Conservation (phyloP, 1,140 invertebrate species). For the Eueides isabella region DNA sequence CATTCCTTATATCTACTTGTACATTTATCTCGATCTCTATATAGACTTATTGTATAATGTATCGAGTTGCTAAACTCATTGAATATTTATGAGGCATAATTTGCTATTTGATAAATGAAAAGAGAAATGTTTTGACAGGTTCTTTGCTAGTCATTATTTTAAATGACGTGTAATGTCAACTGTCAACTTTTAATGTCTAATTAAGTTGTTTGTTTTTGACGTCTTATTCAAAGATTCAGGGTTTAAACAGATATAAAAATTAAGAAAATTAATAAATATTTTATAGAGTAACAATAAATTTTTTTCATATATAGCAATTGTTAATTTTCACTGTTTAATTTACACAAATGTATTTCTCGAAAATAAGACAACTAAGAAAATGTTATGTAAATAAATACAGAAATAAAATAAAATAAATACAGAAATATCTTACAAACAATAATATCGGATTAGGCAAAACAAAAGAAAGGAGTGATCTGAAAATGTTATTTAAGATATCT, state of each 20-base stretch:
- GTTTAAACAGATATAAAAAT: neutral
- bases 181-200: neutral
- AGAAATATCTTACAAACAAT: neutral
- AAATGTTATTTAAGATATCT: constrained; percentile 13
- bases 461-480: neutral
- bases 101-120: constrained; percentile 25
- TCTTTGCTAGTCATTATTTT: neutral
- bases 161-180: constrained; percentile 8
- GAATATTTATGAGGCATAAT: constrained; percentile 21
- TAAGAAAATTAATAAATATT: neutral
- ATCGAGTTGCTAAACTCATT: constrained; percentile 20
- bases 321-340: no score
- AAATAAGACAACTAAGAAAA: no score
- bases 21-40: constrained; percentile 23
- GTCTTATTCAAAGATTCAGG: neutral
- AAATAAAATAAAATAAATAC: no score
- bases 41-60: constrained; percentile 11
- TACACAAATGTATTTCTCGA: no score
- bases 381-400: neutral
- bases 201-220: neutral
- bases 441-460: neutral
- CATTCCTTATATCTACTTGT: constrained; percentile 30
- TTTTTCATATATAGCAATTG: neutral
- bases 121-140: constrained; percentile 26
- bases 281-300: neutral